phyloP scores from a whole-genome alignment of 1,140 invertebrate species.

The Druon quercuslanigerum region DNA sequence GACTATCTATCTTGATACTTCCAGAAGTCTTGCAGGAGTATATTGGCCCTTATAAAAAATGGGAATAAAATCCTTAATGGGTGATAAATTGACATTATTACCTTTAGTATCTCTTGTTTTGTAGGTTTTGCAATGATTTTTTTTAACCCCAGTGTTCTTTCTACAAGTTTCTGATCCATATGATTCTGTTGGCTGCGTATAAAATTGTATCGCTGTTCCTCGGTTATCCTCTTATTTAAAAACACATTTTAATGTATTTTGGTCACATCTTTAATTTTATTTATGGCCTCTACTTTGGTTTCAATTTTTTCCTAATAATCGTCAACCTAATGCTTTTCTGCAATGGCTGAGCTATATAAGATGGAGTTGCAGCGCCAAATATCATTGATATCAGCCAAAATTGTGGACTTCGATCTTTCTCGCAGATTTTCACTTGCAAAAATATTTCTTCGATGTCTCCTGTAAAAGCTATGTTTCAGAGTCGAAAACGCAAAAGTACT shows the following conservation, averaged over 20 bases:
- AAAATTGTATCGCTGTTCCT: constrained; percentile 3
- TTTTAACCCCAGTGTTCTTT: constrained; percentile 17
- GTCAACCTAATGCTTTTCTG: constrained; percentile 58
- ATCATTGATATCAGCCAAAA: too few species aligned
- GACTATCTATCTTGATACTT: constrained; percentile 28
- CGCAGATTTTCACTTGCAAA: constrained; percentile 26
- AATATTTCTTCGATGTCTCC: constrained; percentile 43
- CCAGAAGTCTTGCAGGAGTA: constrained; percentile 49
- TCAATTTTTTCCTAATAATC: constrained; percentile 58
- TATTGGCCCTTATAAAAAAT: constrained; percentile 41
- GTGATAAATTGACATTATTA: constrained; percentile 54
- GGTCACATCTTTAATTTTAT: constrained; percentile 48
- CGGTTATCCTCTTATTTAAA: constrained; percentile 25
- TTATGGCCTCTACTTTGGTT: constrained; percentile 38
- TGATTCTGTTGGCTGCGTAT: not conserved
- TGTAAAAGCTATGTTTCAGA: not conserved
- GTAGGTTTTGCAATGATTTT: too few species aligned
- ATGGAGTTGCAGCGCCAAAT: constrained; percentile 59
- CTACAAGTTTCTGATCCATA: not conserved
- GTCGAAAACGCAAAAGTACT: constrained; percentile 30
- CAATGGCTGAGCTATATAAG: constrained; percentile 54
- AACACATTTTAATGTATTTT: constrained; percentile 48
- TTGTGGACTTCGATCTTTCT: constrained; percentile 27
- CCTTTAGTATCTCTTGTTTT: constrained; percentile 37
- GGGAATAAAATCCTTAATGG: constrained; percentile 50